These are phyloP conservation scores for Sterna hirundo DNA, from an alignment of 2,113 vertebrate genomes.

Conservation along the genomic window DNA sequence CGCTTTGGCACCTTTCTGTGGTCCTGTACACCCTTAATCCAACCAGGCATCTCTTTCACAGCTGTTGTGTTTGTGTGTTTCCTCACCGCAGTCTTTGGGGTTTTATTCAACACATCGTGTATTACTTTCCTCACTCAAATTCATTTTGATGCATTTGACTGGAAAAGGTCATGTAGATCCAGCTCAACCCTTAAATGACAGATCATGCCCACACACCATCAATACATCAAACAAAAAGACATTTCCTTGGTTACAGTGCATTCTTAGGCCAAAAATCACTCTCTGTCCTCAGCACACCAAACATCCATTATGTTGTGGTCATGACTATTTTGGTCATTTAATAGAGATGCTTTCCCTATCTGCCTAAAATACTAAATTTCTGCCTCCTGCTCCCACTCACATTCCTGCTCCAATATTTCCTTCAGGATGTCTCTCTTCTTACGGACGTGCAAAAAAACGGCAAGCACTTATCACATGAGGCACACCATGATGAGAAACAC, in stretches of 20 bases:
- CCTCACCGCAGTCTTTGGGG: background rate
- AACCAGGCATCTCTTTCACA: background rate
- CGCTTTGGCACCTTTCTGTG: background rate
- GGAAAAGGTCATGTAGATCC: conserved; percentile 43
- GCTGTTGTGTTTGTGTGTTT: background rate
- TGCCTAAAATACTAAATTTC: conserved; percentile 33
- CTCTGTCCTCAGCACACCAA: background rate
- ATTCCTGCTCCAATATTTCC: conserved; percentile 20
- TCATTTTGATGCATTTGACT: conserved; percentile 13
- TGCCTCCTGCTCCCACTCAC: conserved; percentile 25
- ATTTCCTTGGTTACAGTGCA: conserved; percentile 27
- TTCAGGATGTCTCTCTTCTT: conserved; percentile 42
- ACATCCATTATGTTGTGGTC: background rate
- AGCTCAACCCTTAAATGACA: conserved; percentile 42
- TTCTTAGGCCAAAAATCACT: conserved; percentile 17
- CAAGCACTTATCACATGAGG: conserved; percentile 40
- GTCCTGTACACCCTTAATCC: background rate
- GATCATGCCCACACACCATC: conserved; percentile 38
- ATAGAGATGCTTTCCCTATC: background rate
- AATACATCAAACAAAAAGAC: conserved; percentile 19
- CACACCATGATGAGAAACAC: conserved; percentile 46
- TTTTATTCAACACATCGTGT: background rate
- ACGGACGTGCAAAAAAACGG: background rate
- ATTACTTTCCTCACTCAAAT: conserved; percentile 9
- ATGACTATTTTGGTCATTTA: conserved; percentile 25